Evolutionary conservation across 2,797 vertebrate genomes (phyloP).

Genomic region (Coreius guichenoti): DNA sequence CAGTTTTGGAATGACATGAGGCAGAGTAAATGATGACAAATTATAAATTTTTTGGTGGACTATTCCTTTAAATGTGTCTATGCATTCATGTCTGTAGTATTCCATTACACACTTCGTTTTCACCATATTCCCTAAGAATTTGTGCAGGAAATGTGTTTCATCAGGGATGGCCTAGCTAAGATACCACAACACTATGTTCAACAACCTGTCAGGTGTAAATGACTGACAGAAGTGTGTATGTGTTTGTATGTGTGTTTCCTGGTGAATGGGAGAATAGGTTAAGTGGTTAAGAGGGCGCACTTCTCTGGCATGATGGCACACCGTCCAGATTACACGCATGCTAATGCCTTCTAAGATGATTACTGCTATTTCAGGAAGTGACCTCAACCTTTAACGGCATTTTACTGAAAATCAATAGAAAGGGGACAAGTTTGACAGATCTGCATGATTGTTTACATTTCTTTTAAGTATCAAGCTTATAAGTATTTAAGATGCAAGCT

Average conservation of each 20-base stretch:
- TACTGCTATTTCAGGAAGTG: conserved; percentile 88
- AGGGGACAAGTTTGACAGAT: conserved; percentile 38
- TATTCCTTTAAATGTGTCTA: neutral
- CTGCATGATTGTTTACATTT: neutral
- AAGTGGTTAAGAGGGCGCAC: conserved; percentile 66
- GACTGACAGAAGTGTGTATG: neutral
- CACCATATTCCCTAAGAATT: neutral
- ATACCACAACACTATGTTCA: neutral
- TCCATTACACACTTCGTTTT: neutral
- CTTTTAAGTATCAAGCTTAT: neutral
- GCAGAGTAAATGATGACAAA: neutral
- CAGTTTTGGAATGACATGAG: neutral
- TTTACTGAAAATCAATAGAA: conserved; percentile 69
- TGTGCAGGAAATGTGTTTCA: neutral
- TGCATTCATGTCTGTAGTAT: neutral
- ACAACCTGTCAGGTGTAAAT: conserved; percentile 2
- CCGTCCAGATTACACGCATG: conserved; percentile 83
- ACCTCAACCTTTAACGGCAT: conserved; percentile 73
- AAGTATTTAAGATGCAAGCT: conserved; percentile 7
- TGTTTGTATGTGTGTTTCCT: neutral
- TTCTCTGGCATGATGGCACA: conserved; percentile 67
- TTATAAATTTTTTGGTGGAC: neutral
- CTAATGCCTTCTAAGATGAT: conserved; percentile 88
- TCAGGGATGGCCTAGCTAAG: neutral
- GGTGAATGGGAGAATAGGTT: conserved; percentile 67